phyloP scores from a whole-genome alignment of 2,113 vertebrate species.

The Seriola rivoliana region DNA sequence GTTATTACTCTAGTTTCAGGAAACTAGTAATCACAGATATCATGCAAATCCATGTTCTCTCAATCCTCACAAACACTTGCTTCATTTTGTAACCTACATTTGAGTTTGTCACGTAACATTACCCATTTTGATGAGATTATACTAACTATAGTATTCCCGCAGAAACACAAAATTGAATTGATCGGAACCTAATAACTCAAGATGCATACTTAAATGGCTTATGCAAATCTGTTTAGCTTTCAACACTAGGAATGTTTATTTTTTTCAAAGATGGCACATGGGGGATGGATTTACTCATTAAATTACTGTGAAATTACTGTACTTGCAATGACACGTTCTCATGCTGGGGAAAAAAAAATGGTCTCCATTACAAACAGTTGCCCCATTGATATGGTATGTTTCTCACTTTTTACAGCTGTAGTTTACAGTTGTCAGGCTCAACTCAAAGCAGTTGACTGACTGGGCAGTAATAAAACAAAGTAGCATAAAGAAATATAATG shows the following conservation, averaged over 20 bases:
- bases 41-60: conserved; percentile 4
- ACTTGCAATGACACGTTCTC: conserved; percentile 35
- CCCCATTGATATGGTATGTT: background rate
- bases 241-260: conserved; percentile 37
- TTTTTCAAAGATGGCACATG: conserved; percentile 15
- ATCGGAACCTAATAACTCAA: conserved; percentile 60
- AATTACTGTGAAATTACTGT: conserved; percentile 65
- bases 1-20: conserved; percentile 6
- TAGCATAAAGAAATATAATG: conserved; percentile 17
- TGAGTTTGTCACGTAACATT: conserved; percentile 25
- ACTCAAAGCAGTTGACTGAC: background rate
- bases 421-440: background rate
- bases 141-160: conserved; percentile 29
- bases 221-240: conserved; percentile 60
- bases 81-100: conserved; percentile 14
- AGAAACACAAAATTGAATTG: conserved; percentile 33
- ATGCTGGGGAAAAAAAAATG: background rate
- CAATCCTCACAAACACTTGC: background rate
- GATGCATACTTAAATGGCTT: conserved; percentile 56
- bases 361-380: background rate
- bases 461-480: background rate
- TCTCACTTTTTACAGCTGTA: background rate
- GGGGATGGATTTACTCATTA: conserved; percentile 42
- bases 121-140: conserved; percentile 56
- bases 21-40: background rate